Base-by-base conservation (phyloP, 2,888 invertebrate genomes). In the Rhabditoides inermis region DNA sequence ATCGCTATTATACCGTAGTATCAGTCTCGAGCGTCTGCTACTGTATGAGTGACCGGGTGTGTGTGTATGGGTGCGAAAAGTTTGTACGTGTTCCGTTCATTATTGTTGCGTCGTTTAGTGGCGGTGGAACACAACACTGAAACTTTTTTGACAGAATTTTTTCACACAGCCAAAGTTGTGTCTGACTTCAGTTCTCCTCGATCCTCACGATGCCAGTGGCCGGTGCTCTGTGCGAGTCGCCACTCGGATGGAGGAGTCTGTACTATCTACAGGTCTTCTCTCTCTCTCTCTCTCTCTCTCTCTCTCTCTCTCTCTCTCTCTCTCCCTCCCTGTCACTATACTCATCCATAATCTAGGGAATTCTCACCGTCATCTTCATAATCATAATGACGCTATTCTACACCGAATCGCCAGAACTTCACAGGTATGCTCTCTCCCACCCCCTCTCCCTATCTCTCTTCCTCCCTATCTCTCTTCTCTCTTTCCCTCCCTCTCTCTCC, bases 381-480 rank as follows among this genome's bases (percentile, higher is more conserved):
- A 20, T 12, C 0, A 27, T 50, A 2, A 44, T 50, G 36, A 28
- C 25, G 37, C 28, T 44, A 5, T 50, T 50, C 45, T 50, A 50
- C 18, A 28, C 35, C 15, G 50, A 50, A 18, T 28, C 42, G 18
- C 50, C 50, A 15, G 27, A 42, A 3, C 22, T 44, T 45, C 50
- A 50, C 37, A 50, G 45, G 50, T 50, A n/a, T n/a, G n/a, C n/a
- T 32, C 32, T 32, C 15, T 32, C 15, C 15, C 32, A 10, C 32
- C 15, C 32, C 15, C 32, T 32, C 32, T 32, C 32, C 15, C 32
- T 32, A 7, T 32, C 32, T 32, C 32, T 32, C 32, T 32, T 15
- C 15, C 15, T 7, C 32, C 15, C 32, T 32, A 10, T 32, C 15
- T 15, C 15, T 7, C 15, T 7, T 15, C 7, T 32, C 32, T 32